Evolutionary conservation across 64 coral and sea anemone species (phyloP), one percentile per base, ranked within the genome.

Genomic region (Platygyra sinensis): DNA sequence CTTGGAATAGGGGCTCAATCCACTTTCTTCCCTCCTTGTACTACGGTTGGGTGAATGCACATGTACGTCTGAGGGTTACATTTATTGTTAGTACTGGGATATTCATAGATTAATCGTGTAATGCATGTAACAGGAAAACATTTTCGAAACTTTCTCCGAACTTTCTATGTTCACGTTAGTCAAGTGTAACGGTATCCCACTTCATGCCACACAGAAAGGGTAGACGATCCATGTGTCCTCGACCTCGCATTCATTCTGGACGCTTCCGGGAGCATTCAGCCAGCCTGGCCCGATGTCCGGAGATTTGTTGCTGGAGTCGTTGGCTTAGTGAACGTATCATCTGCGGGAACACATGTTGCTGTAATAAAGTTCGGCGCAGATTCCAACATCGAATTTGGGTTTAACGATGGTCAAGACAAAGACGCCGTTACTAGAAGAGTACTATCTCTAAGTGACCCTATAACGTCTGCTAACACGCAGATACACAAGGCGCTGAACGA

Each of bases 211-310:
- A n/a, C 61, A 83, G 80, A 83, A 30, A 36, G 24, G 20, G 9
- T n/a, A 24, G 80, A 67, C 61, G 80, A 83, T 39, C 80, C 80
- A 38, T 83, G 80, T 8, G 46, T 83, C 24, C 80, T 83, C 19
- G 80, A 83, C 32, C 80, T 83, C 18, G 80, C 30, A 11, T 83
- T 67, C 31, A 10, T 83, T 42, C 24, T 83, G 29, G 80, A 83
- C 31, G 80, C 80, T 8, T 83, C 80, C 9, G 80, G 30, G 24
- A 83, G 80, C 60, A 83, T 83, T 39, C 7, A 32, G 36, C 6
- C 0, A 2, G 60, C 31, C 4, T 83, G 80, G 80, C 18, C 30
- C 0, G 19, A 67, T 42, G 80, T 83, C 18, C 60, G 4, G 20
- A 20, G 11, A 9, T 83, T 83, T 83, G 60, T 39, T 20, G 29